These are phyloP conservation scores for Gadopsis marmoratus DNA, from an alignment of 2,797 vertebrate genomes.

Conservation along the genomic window DNA sequence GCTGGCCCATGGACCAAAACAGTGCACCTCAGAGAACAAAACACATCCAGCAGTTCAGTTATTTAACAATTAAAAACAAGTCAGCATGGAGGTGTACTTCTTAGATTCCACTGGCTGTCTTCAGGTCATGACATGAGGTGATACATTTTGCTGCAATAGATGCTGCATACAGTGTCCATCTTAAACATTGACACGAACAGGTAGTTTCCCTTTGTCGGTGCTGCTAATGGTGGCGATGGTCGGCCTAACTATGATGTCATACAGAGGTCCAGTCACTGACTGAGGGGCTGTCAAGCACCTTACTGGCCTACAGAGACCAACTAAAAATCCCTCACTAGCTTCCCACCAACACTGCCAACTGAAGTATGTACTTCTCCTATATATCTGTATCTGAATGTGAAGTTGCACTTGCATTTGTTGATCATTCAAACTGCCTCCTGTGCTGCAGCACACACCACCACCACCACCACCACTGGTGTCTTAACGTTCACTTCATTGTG, in stretches of 20 bases:
- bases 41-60: too few relatives aligned
- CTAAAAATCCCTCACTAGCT: not conserved
- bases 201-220: not conserved
- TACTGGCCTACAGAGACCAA: not conserved
- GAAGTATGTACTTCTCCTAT: too few relatives aligned
- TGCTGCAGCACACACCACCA: not conserved
- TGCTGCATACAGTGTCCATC: not conserved
- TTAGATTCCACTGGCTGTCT: too few relatives aligned
- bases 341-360: too few relatives aligned
- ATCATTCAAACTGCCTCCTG: not conserved
- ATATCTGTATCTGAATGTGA: too few relatives aligned
- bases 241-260: not conserved
- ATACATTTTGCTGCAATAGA: not conserved
- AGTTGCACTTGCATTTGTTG: too few relatives aligned
- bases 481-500: not conserved
- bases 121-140: too few relatives aligned
- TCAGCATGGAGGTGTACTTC: too few relatives aligned
- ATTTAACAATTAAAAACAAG: too few relatives aligned
- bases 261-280: not conserved
- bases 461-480: not conserved
- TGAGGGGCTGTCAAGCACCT: not conserved
- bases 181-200: not conserved
- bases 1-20: not conserved
- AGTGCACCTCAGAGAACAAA: too few relatives aligned
- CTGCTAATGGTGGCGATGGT: not conserved